Evolutionary conservation across 2,888 invertebrate species (phyloP).

Genomic region (Cremastinae sp.): DNA sequence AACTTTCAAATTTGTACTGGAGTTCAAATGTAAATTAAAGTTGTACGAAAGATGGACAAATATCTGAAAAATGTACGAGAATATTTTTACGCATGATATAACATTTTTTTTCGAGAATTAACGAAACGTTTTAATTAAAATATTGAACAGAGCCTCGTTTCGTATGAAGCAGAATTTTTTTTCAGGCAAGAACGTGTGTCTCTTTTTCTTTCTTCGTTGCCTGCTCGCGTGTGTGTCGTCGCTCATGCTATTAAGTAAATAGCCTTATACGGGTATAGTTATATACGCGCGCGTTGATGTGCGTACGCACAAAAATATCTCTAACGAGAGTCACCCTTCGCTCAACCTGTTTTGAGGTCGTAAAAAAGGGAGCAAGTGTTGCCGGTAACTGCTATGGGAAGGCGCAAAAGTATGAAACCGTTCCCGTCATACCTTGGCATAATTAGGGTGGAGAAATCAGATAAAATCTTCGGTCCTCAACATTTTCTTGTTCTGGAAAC

Average conservation of each 20-base stretch:
- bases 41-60: too few relatives aligned
- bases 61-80: too few relatives aligned
- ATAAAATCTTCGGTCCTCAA: slow-evolving; percentile 7
- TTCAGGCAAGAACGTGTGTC: slow-evolving; percentile 46
- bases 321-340: slow-evolving; percentile 46
- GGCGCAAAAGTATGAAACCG: slow-evolving; percentile 23
- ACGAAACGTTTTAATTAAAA: slow-evolving; percentile 9
- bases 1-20: too few relatives aligned
- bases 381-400: slow-evolving; percentile 28
- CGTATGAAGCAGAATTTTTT: too few relatives aligned
- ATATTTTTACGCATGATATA: too few relatives aligned
- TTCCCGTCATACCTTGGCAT: slow-evolving; percentile 15
- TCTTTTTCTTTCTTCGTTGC: slow-evolving; percentile 27
- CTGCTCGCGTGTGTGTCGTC: slow-evolving; percentile 32
- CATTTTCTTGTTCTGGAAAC: too few relatives aligned
- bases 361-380: slow-evolving; percentile 44
- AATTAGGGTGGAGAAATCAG: slow-evolving; percentile 26
- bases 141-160: not conserved
- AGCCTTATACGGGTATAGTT: slow-evolving; percentile 2
- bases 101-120: too few relatives aligned
- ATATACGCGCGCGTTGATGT: slow-evolving; percentile 5
- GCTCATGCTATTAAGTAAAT: slow-evolving; percentile 31
- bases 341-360: slow-evolving; percentile 42
- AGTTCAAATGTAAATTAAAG: too few relatives aligned
- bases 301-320: slow-evolving; percentile 14